A percentile compares a stretch with the other conserved stretches of the same genome.
Conservation (phyloP, 2,797 vertebrate genomes). For the Bradypodion pumilum region DNA sequence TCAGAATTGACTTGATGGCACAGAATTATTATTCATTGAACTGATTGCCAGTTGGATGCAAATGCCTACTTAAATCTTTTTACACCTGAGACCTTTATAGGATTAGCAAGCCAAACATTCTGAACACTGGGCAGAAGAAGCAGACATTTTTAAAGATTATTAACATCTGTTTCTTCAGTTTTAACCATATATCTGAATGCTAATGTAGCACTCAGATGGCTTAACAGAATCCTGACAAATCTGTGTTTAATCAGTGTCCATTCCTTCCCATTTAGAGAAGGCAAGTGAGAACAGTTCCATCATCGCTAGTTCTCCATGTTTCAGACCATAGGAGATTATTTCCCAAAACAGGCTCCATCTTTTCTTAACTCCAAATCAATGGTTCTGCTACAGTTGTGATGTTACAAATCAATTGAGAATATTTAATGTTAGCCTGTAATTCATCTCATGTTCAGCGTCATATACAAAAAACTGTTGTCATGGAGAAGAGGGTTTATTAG, state of each 20-base stretch:
- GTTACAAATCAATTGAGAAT: neutral
- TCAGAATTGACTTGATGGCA: too few relatives aligned
- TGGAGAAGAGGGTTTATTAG: neutral
- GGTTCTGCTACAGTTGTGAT: neutral
- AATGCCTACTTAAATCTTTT: constrained; percentile 24
- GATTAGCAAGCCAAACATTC: constrained; percentile 20
- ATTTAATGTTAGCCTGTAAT: neutral
- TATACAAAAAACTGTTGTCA: neutral
- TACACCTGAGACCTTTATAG: constrained; percentile 13
- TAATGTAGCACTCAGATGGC: neutral
- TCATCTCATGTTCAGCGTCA: neutral
- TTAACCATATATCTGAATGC: neutral
- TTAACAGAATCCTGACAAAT: neutral
- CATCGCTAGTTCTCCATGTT: neutral
- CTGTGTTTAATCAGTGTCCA: neutral
- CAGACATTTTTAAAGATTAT: neutral
- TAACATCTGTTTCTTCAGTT: constrained; percentile 1
- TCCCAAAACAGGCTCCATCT: neutral
- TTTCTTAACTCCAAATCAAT: too few relatives aligned
- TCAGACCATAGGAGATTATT: neutral
- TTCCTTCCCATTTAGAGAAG: neutral
- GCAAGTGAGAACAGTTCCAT: neutral
- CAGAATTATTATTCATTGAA: too few relatives aligned
- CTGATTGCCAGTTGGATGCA: rapidly evolving
- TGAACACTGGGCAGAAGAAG: constrained; percentile 1